Evolutionary conservation across 2,797 vertebrate species (phyloP).

Genomic region (Okamejei kenojei): DNA sequence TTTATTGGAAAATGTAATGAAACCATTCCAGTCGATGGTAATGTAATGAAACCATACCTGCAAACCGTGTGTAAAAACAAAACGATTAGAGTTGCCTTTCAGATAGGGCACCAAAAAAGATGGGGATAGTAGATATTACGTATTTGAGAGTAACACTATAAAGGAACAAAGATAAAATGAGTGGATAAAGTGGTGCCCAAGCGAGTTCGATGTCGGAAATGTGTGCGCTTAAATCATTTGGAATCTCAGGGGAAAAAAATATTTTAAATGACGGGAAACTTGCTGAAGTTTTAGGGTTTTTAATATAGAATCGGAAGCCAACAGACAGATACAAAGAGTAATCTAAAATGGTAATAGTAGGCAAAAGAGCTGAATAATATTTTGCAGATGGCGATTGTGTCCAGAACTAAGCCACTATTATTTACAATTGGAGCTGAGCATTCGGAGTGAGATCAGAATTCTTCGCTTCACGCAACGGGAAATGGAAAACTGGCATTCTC

Average conservation of each 20-base stretch:
- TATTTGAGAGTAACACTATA: too few relatives aligned
- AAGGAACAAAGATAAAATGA: neutral
- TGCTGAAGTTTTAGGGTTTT: neutral
- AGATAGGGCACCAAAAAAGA: neutral
- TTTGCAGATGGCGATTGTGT: neutral
- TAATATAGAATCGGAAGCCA: neutral
- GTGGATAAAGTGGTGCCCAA: neutral
- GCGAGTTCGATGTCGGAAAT: neutral
- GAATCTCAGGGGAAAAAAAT: neutral
- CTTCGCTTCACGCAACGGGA: neutral
- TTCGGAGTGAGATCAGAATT: neutral
- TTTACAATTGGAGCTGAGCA: neutral
- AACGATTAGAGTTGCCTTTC: neutral
- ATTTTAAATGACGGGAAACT: neutral
- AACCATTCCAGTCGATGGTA: too few relatives aligned
- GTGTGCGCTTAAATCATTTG: neutral
- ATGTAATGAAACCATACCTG: neutral
- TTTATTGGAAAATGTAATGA: neutral
- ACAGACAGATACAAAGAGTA: neutral
- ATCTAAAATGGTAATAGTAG: neutral
- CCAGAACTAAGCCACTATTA: neutral
- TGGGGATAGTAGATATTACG: neutral
- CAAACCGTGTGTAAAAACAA: neutral
- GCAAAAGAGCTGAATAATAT: neutral
- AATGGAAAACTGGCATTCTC: too few relatives aligned